These are phyloP conservation scores for Patella depressa DNA, from an alignment of 2,888 invertebrate species.

Conservation along the genomic window DNA sequence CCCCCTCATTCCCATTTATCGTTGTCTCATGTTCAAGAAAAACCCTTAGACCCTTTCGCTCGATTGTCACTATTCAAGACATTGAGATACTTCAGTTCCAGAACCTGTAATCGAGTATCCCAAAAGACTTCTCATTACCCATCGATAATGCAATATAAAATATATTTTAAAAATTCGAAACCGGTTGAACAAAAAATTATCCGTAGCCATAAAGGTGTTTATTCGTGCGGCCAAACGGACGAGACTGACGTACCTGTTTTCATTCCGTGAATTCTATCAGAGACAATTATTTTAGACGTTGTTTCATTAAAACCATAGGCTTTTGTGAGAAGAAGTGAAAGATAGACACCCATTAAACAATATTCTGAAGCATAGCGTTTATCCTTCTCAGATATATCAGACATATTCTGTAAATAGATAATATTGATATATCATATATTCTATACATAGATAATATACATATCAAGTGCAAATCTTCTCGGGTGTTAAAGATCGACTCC, in stretches of 20 bases:
- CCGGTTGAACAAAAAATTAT: too few species aligned
- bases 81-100: too few species aligned
- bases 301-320: constrained; percentile 50
- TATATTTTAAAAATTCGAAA: neutral
- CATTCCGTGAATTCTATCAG: constrained; percentile 40
- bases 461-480: too few species aligned
- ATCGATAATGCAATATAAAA: constrained; percentile 1
- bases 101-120: too few species aligned
- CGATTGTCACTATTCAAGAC: too few species aligned
- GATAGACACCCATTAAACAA: constrained; percentile 60
- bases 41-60: too few species aligned
- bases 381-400: constrained; percentile 30
- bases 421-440: too few species aligned
- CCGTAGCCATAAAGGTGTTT: neutral
- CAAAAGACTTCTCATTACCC: neutral
- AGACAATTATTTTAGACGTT: constrained; percentile 42
- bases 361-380: constrained; percentile 49
- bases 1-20: too few species aligned
- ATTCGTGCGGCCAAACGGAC: neutral
- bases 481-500: too few species aligned
- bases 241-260: constrained; percentile 44
- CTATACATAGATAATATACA: too few species aligned
- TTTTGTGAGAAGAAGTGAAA: constrained; percentile 50
- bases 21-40: too few species aligned
- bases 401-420: constrained; percentile 26